Evolutionary conservation across 1,140 invertebrate species (phyloP), one percentile per base, ranked within the genome.

Genomic region (Dendroctonus valens): DNA sequence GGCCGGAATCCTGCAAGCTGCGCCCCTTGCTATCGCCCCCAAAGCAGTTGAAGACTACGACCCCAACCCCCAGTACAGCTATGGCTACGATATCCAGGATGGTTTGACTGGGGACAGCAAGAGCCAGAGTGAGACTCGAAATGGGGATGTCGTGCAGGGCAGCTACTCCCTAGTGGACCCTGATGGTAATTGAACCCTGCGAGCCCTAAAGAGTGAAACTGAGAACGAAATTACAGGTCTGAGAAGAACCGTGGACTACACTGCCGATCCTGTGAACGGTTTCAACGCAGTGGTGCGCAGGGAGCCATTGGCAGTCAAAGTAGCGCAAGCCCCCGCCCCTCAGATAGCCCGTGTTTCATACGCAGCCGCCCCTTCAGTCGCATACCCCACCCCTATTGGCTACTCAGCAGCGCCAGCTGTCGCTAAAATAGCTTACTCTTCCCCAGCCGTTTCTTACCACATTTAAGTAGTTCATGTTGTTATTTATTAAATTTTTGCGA

Each of bases 61-160:
- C 70, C 78, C 81, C 6, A 78, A 82, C 64, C 83, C 83, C n/a
- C 82, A 83, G 73, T 84, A 83, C 73, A 80, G 78, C 55, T 85
- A 81, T 73, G 81, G 82, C 37, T 85, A 85, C 72, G 80, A 83
- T 54, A 79, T 86, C 38, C 79, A 83, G 70, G 84, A 86, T 63
- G 78, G 81, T 40, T 80, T 83, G 70, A 87, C 81, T 48, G 83
- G 86, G 8, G 84, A 86, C 70, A 80, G 81, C 69, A 85, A 86
- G 75, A 82, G 80, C 67, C 83, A 85, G 75, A 77, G 83, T 57
- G 84, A 85, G 76, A 80, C 78, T 15, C 78, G 83, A 5, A 78
- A 81, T 57, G 87, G 87, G 8, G 86, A 88, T 73, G 81, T 87
- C 12, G 87, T 88, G 7, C 83, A 86, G 72, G 87, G 87, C 77